phyloP scores from a whole-genome alignment of 2,888 invertebrate genomes.

The Brachynemurus nebulosus region DNA sequence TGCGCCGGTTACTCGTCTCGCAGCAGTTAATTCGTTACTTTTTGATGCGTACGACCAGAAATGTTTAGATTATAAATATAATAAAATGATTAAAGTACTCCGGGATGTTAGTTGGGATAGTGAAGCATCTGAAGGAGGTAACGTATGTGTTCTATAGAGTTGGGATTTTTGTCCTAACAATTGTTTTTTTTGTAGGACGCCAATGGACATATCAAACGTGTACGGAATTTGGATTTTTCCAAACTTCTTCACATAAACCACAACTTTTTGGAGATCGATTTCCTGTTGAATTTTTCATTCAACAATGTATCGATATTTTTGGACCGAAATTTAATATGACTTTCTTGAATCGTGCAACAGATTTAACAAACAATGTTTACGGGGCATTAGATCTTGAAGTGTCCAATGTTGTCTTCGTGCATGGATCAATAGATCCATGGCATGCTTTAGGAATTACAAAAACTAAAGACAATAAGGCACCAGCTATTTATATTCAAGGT shows the following conservation, averaged over 20 bases:
- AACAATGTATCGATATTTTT: constrained; percentile 74
- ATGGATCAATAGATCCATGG: constrained; percentile 85
- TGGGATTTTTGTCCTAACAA: no score
- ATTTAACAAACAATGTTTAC: constrained; percentile 64
- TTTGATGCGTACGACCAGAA: constrained; percentile 49
- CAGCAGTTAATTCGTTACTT: constrained; percentile 54
- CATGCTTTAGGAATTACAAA: constrained; percentile 61
- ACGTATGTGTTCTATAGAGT: constrained; percentile 11
- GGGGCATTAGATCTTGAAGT: constrained; percentile 59
- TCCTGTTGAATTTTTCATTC: constrained; percentile 59
- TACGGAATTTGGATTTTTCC: constrained; percentile 91
- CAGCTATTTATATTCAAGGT: constrained; percentile 66
- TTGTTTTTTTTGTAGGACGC: constrained; percentile 45
- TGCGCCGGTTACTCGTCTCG: constrained; percentile 53
- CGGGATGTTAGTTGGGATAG: constrained; percentile 52
- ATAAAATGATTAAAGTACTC: constrained; percentile 55
- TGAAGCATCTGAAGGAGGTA: constrained; percentile 40
- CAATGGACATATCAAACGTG: constrained; percentile 95
- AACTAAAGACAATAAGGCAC: constrained; percentile 40
- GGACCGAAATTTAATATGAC: constrained; percentile 52
- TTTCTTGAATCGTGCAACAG: constrained; percentile 45
- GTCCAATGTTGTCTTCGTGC: constrained; percentile 67
- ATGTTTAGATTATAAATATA: constrained; percentile 75
- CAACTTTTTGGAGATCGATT: constrained; percentile 62
- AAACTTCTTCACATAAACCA: constrained; percentile 58